Conservation (phyloP, 2,888 invertebrate species). For the Stegana nigrithorax region DNA sequence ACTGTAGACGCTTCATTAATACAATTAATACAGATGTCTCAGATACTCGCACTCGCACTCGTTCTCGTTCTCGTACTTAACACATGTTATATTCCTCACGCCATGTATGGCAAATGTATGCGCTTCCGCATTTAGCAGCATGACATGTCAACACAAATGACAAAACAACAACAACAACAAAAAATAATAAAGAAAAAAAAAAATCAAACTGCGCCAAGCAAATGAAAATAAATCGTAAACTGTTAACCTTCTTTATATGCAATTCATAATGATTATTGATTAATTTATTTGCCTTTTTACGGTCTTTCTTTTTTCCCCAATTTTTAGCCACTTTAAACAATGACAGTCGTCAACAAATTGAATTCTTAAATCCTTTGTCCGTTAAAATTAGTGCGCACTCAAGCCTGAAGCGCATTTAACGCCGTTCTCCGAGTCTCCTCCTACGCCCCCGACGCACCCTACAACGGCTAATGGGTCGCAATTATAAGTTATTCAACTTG, state of each 20-base stretch:
- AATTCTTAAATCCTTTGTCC: neutral
- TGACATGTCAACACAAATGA: too few relatives aligned
- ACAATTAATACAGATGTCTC: neutral
- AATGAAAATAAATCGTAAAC: neutral
- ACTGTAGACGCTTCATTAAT: neutral
- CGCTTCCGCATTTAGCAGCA: constrained; percentile 12
- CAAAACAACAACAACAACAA: too few relatives aligned
- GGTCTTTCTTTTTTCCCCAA: too few relatives aligned
- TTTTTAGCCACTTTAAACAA: neutral
- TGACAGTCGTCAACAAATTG: neutral
- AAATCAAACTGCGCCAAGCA: neutral
- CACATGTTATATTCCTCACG: too few relatives aligned
- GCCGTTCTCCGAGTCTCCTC: too few relatives aligned
- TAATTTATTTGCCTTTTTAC: neutral
- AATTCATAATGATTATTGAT: constrained; percentile 1
- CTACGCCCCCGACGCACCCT: too few relatives aligned
- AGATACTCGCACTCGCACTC: neutral
- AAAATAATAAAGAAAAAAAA: too few relatives aligned
- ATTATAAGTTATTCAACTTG: too few relatives aligned
- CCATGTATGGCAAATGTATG: neutral
- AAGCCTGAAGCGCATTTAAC: neutral
- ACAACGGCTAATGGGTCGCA: too few relatives aligned
- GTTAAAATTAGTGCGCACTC: neutral
- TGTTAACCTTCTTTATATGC: neutral
- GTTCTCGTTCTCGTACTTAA: too few relatives aligned